A percentile compares a stretch with the other conserved stretches of the same genome.
These are phyloP conservation scores for Orthonychiurus folsomi DNA, from an alignment of 2,888 invertebrate species.

Conservation along the genomic window DNA sequence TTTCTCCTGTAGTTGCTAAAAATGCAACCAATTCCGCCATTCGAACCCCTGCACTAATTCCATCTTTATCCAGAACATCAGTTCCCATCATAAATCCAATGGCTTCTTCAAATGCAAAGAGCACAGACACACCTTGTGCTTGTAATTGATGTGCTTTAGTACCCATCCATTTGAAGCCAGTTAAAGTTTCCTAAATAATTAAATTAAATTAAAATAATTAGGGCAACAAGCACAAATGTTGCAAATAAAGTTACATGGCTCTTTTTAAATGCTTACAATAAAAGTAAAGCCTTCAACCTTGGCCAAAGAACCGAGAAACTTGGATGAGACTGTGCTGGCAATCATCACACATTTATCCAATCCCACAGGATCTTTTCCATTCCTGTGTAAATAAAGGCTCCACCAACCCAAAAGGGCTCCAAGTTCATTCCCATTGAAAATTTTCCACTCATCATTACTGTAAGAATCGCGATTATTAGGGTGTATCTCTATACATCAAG, in stretches of 20 bases:
- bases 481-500: too few species aligned
- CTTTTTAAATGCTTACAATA: constrained; percentile 45
- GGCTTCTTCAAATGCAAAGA: constrained; percentile 97
- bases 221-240: not conserved
- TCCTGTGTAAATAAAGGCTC: constrained; percentile 56
- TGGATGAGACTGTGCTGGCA: constrained; percentile 92
- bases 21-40: constrained; percentile 66
- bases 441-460: constrained; percentile 69
- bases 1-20: constrained; percentile 51
- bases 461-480: not conserved
- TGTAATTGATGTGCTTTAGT: constrained; percentile 68
- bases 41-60: constrained; percentile 77
- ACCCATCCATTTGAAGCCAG: constrained; percentile 99
- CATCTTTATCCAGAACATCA: constrained; percentile 89
- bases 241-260: too few species aligned
- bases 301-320: constrained; percentile 76
- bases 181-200: constrained; percentile 67
- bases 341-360: constrained; percentile 67
- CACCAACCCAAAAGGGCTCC: constrained; percentile 94
- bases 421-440: constrained; percentile 91
- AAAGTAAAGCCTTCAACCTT: constrained; percentile 65
- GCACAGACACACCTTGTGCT: constrained; percentile 60
- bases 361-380: constrained; percentile 39
- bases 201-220: constrained; percentile 4
- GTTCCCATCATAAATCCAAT: constrained; percentile 96